phyloP scores from a whole-genome alignment of 2,888 invertebrate species.

The Lepeophtheirus nordmannii region DNA sequence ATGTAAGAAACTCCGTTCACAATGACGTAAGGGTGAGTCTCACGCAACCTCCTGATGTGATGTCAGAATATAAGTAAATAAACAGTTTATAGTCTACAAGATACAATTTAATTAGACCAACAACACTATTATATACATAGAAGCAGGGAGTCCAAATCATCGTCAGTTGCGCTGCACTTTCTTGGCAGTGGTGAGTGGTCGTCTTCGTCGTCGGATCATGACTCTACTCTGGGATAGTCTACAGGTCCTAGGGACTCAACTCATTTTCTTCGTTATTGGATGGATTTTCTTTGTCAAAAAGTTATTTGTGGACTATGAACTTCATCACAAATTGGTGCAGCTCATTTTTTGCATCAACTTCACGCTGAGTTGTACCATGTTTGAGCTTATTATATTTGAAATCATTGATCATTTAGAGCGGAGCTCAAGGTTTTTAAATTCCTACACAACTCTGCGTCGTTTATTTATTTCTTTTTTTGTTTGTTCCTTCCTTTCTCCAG shows the following conservation, averaged over 20 bases:
- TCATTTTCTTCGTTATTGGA: slow-evolving; percentile 84
- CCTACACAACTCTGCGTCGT: background rate
- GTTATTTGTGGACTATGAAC: slow-evolving; percentile 91
- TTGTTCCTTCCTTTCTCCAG: slow-evolving; percentile 39
- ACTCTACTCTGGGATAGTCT: background rate
- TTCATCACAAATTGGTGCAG: slow-evolving; percentile 82
- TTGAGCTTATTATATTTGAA: slow-evolving; percentile 97
- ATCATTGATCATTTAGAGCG: slow-evolving; percentile 74
- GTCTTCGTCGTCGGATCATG: background rate
- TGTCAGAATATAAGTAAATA: no score
- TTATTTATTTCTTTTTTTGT: background rate
- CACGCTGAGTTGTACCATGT: slow-evolving; percentile 93
- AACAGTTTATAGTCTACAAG: no score
- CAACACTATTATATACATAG: no score
- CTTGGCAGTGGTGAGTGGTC: background rate
- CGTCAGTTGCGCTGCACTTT: no score
- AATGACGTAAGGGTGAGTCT: no score
- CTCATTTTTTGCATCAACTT: slow-evolving; percentile 90
- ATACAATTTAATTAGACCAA: no score
- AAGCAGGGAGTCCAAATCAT: no score
- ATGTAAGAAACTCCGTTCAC: no score
- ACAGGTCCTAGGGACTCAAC: slow-evolving; percentile 46
- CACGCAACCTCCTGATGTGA: no score
- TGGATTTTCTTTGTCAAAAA: slow-evolving; percentile 98
- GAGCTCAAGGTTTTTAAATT: slow-evolving; percentile 47